Evolutionary conservation across 1,140 invertebrate genomes (phyloP), one percentile per base, ranked within the genome.

Genomic region (Latrodectus geometricus): DNA sequence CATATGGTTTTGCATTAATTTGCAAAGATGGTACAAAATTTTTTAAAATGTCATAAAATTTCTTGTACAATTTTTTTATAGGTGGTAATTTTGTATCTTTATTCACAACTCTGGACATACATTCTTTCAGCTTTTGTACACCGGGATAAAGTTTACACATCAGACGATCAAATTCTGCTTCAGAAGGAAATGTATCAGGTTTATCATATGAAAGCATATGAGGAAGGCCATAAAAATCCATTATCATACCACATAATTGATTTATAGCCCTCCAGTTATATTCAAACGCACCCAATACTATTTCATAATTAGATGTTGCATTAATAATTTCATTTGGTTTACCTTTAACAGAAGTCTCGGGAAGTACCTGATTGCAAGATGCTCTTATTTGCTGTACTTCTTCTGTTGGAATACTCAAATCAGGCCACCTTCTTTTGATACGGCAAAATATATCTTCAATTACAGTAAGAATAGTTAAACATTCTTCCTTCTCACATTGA

Each of bases 371-470:
- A 35, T 35, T 35, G 35, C 35, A 35, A 35, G 35, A 35, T 35
- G 35, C 35, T 35, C 35, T 35, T 35, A 35, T 35, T 35, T 35
- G 35, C 35, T 35, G 35, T 8, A 8, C 21, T 12, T 23, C 9
- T 23, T 76, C 52, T 12, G 21, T 12, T 7, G 35, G 48, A 56
- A 15, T 12, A 14, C 9, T 5, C 20, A 56, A 11, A 14, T 23
- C 7, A 15, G 74, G 54, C 20, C 21, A 56, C 21, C 54, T 76
- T 61, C 21, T 76, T 21, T 76, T 21, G n/a, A 76, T 56, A 76
- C 23, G 4, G 17, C 14, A n/a, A 14, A 76, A 76, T 21, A 76
- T 9, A 15, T 76, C 74, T 61, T 76, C 52, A 35, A 76, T 76
- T 21, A 23, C 21, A 23, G 21, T 14, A 8, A 76, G 52, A 61